Evolutionary conservation across 2,113 vertebrate species (phyloP).

Genomic region (Halcyon malimbica): DNA sequence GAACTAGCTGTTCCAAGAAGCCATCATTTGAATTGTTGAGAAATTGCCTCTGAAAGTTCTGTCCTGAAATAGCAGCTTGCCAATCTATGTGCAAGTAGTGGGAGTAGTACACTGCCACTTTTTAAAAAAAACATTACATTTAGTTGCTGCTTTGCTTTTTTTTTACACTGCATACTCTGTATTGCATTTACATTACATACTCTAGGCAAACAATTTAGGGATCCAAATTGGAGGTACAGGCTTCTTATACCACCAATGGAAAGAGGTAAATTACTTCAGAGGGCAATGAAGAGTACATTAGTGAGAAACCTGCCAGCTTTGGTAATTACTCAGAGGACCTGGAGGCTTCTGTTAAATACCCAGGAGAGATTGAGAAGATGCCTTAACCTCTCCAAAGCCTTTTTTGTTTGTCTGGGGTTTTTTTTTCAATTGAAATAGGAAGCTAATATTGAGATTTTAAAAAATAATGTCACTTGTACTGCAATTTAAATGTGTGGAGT

Average conservation of each 20-base stretch:
- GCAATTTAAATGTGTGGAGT: neutral
- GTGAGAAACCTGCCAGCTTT: neutral
- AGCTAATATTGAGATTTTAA: neutral
- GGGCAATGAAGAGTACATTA: neutral
- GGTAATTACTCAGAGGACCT: neutral
- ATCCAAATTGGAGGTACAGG: neutral
- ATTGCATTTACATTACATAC: neutral
- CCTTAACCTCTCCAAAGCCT: neutral
- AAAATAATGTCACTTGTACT: neutral
- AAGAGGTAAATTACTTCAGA: neutral
- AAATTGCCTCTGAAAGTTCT: neutral
- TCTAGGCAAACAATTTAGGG: neutral
- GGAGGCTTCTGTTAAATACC: neutral
- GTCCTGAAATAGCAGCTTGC: neutral
- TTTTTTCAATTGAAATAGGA: neutral
- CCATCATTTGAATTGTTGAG: neutral
- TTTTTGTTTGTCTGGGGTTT: neutral
- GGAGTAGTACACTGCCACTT: neutral
- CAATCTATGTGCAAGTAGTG: neutral
- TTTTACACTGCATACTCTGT: neutral
- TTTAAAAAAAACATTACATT: neutral
- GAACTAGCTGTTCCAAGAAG: slow-evolving; percentile 35
- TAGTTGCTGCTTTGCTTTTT: neutral
- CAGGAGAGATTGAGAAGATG: neutral
- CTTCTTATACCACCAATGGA: neutral